Base-by-base conservation (phyloP, 2,888 invertebrate genomes). In the Drosophila seclusa region DNA sequence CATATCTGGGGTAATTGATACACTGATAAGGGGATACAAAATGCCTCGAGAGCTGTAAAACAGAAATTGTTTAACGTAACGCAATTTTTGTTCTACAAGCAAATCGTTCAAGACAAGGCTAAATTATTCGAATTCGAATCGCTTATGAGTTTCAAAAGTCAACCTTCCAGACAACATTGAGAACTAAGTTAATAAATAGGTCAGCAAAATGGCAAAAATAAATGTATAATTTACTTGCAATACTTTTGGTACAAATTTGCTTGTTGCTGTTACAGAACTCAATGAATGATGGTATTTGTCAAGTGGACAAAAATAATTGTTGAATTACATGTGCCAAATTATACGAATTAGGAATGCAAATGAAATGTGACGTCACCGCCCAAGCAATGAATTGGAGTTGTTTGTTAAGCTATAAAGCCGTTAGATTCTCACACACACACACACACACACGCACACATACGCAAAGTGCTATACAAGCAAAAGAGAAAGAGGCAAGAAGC, bases 1-100 rank as follows among this genome's bases (percentile, higher is more conserved):
- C 34, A 73, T 70, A 85, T 82, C 70, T 82, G 62, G 78, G 76
- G 73, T 83, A 83, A 81, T 87, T 86, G 73, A 75, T 75, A 77
- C 69, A 55, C 82, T 73, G 87, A 84, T 75, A 87, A 87, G 66
- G 24, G 27, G 10, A 2, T 18, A 31, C 27, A 45, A 16, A 48
- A 49, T 55, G 45, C 27, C 7, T 31, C 24, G 11, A 42, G 38
- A 57, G 42, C 36, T 64, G 31, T 29, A 54, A 64, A 58, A 42
- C 45, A 31, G 13, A 62, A 52, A 49, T 27, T 24, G 18, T 13
- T 13, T 31, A 27, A 65, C n/a, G 21, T 10, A n/a, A 42, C 16
- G 16, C 8, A 24, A 24, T 45, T 45, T 45, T 45, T 45, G 24
- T 45, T 24, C 16, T 16, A 45, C 21, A 45, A 24, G 16, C 45